A percentile compares a stretch with the other conserved stretches of the same genome.
These are phyloP conservation scores for Megalops atlanticus DNA, from an alignment of 2,113 vertebrate species.

Conservation along the genomic window DNA sequence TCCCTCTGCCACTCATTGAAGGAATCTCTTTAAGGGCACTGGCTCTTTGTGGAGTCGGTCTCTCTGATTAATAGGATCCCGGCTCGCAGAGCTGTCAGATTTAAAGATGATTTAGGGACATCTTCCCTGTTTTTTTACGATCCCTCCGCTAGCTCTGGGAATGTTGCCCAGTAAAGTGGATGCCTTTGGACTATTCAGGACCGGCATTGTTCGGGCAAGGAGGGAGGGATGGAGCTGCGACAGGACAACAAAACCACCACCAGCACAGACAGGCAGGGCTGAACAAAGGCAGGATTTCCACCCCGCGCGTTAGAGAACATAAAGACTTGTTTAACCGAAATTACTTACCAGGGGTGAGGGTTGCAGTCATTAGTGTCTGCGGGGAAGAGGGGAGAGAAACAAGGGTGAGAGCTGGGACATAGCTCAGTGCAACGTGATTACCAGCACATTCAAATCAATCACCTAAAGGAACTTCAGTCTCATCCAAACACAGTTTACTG, in stretches of 20 bases:
- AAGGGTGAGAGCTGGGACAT: conserved; percentile 4
- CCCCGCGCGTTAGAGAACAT: neutral
- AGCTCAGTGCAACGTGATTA: neutral
- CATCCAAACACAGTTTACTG: neutral
- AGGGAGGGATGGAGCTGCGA: neutral
- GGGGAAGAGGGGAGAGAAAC: conserved; percentile 28
- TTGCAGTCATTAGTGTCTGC: conserved; percentile 93
- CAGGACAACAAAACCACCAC: conserved; percentile 15
- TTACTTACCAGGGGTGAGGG: conserved; percentile 90
- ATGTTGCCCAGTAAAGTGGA: conserved; percentile 8
- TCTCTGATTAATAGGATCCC: conserved; percentile 33
- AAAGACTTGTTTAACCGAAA: conserved; percentile 21
- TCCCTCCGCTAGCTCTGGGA: conserved; percentile 4
- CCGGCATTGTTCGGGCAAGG: neutral
- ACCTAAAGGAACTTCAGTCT: neutral
- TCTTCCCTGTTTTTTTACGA: conserved; percentile 17
- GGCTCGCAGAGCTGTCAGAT: conserved; percentile 29
- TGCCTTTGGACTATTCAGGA: conserved; percentile 14
- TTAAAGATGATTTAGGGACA: conserved; percentile 21
- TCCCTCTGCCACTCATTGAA: conserved; percentile 57
- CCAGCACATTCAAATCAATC: neutral
- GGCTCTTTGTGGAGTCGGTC: conserved; percentile 31
- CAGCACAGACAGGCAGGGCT: neutral
- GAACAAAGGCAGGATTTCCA: conserved; percentile 3
- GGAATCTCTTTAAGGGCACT: conserved; percentile 19